Percentiles rank a stretch among this genome's conserved stretches.
Evolutionary conservation across 2,797 vertebrate genomes (phyloP).

Genomic region (Crenichthys baileyi): DNA sequence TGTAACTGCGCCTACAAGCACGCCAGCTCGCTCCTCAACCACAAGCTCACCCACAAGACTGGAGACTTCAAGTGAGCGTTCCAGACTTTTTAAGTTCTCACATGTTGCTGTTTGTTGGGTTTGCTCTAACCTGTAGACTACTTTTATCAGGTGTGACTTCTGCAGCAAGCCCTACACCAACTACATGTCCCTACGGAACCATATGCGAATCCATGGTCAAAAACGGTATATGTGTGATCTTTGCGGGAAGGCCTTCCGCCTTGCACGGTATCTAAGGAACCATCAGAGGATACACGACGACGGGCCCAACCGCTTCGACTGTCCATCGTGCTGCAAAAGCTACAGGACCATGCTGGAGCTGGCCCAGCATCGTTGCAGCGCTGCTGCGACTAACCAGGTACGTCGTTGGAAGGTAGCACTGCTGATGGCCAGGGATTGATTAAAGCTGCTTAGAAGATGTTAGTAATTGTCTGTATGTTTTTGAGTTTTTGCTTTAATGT

Average conservation of each 20-base stretch:
- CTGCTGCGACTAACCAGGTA: slow-evolving; percentile 65
- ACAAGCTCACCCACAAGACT: slow-evolving; percentile 86
- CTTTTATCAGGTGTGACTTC: slow-evolving; percentile 71
- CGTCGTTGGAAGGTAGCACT: not conserved
- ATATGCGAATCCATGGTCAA: slow-evolving; percentile 79
- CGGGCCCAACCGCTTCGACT: slow-evolving; percentile 78
- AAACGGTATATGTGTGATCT: slow-evolving; percentile 79
- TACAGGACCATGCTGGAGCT: slow-evolving; percentile 80
- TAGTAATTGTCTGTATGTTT: too few relatives aligned
- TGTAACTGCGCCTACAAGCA: slow-evolving; percentile 88
- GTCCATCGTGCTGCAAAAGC: slow-evolving; percentile 78
- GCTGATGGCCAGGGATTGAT: not conserved
- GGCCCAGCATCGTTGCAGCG: slow-evolving; percentile 75
- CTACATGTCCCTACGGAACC: slow-evolving; percentile 79
- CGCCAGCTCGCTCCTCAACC: slow-evolving; percentile 85
- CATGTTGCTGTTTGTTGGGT: not conserved
- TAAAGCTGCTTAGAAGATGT: not conserved
- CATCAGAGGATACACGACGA: slow-evolving; percentile 80
- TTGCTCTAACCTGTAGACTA: not conserved
- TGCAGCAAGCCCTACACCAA: slow-evolving; percentile 81
- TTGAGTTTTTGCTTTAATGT: not conserved
- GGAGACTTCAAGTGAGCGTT: slow-evolving; percentile 81
- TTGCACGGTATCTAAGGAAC: slow-evolving; percentile 77
- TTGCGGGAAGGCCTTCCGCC: slow-evolving; percentile 77
- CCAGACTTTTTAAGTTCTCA: not conserved